A percentile compares a stretch with the other conserved stretches of the same genome.
These are phyloP conservation scores for Coreoperca whiteheadi DNA, from an alignment of 2,113 vertebrate genomes.

Conservation along the genomic window DNA sequence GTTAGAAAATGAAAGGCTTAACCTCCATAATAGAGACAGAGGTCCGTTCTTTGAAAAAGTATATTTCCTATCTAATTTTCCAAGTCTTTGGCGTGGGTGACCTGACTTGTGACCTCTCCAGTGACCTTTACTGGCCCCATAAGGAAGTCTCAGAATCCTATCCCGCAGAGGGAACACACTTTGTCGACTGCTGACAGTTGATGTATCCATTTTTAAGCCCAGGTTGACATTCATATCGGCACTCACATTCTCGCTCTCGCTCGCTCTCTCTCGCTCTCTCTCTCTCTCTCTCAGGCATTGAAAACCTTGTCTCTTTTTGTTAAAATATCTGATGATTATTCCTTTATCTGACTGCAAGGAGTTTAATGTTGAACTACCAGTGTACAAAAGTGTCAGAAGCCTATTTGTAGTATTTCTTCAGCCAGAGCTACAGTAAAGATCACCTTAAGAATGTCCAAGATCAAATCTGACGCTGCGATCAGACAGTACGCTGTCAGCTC, in stretches of 20 bases:
- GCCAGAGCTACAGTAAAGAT: too few relatives aligned
- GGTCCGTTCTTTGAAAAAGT: background rate
- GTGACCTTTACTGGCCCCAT: slow-evolving; percentile 19
- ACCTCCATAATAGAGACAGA: background rate
- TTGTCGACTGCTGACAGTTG: slow-evolving; percentile 49
- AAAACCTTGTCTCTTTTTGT: background rate
- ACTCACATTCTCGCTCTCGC: slow-evolving; percentile 15
- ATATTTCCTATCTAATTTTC: slow-evolving; percentile 10
- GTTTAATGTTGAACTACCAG: too few relatives aligned
- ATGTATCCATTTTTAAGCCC: slow-evolving; percentile 56
- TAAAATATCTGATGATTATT: background rate
- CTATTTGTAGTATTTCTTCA: too few relatives aligned
- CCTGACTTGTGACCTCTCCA: slow-evolving; percentile 49
- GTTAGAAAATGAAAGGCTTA: background rate
- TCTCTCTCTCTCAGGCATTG: background rate
- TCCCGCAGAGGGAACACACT: slow-evolving; percentile 12
- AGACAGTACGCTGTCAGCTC: too few relatives aligned
- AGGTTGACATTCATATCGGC: slow-evolving; percentile 35
- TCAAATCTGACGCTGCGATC: too few relatives aligned
- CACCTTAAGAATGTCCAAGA: too few relatives aligned
- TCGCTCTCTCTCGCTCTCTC: slow-evolving; percentile 4
- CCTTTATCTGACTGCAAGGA: background rate
- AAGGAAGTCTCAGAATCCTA: slow-evolving; percentile 44
- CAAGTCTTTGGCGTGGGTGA: background rate
- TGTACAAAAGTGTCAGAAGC: too few relatives aligned